Evolutionary conservation across 2,888 invertebrate genomes (phyloP), one percentile per base, ranked within the genome.

Genomic region (Panzeria rudis): DNA sequence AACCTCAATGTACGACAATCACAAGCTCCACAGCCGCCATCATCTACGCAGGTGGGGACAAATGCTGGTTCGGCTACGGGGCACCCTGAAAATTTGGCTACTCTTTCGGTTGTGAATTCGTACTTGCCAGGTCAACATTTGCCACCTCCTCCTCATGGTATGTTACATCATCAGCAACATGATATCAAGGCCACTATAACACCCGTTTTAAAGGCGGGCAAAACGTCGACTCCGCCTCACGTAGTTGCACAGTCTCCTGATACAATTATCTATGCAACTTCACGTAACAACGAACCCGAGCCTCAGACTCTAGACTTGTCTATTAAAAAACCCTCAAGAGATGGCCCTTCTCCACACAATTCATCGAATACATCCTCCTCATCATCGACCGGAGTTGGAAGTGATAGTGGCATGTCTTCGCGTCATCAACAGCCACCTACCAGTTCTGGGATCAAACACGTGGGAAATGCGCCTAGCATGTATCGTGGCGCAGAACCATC

Each of bases 261-360:
- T 91, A 89, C 90, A 8, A 90, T 91, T 15, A 91, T 91, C 6
- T 92, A 91, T 83, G 90, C 89, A 62, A 88, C 86, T 62, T 75
- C 87, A 9, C 87, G 89, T 87, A 93, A 94, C 88, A 93, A 94
- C n/a, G 94, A 95, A 41, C 93, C 94, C 0, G 95, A 95, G 89
- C 95, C 95, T 3, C 94, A 94, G 84, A 96, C 96, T 0, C 93
- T 97, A 0, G 96, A 97, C 89, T 93, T 97, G 86, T 96, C 96
- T 89, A 95, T 96, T 78, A 96, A 96, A 92, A 95, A 95, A 88
- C 95, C 95, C 2, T 89, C 90, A 5, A 89, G 92, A 91, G 95
- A 87, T 93, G 87, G 82, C 90, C 92, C 89, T 11, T 91, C 91
- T 5, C 91, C 91, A 88, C 91, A 90, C 59, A 87, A 90, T 54